Conservation (phyloP, 2,113 vertebrate genomes). For the Zapus hudsonius region DNA sequence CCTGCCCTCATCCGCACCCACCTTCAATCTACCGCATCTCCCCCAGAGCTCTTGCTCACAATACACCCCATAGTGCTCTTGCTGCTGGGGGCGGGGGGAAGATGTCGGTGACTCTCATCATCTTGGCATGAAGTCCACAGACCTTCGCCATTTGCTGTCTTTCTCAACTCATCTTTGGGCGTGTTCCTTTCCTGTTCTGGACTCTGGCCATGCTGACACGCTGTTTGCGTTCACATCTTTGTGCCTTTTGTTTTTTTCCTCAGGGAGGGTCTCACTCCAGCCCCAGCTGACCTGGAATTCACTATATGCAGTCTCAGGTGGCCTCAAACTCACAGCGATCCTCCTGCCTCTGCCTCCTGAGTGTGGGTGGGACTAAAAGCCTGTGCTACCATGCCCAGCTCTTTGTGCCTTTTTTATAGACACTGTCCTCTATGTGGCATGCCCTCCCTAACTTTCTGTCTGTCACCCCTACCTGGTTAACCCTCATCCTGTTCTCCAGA, state of each 20-base stretch:
- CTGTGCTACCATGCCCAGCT: no score
- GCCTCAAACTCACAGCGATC: no score
- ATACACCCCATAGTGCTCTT: not conserved
- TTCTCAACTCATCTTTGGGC: not conserved
- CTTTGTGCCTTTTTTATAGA: not conserved
- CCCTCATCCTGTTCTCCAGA: not conserved
- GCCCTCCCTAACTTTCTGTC: not conserved
- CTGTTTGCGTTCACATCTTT: not conserved
- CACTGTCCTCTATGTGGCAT: not conserved
- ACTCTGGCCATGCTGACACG: not conserved
- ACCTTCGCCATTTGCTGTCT: not conserved
- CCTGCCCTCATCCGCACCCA: not conserved
- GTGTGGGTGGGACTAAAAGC: no score
- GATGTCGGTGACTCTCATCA: not conserved
- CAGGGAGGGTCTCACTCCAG: no score
- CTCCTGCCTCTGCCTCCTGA: no score
- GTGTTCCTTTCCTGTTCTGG: not conserved
- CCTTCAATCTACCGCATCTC: rapidly evolving
- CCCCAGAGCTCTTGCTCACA: not conserved
- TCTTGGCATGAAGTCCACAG: not conserved
- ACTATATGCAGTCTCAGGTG: no score
- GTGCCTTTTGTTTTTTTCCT: no score
- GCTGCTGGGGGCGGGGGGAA: not conserved
- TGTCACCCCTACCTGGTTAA: no score
- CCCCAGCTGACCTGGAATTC: no score